Conservation (phyloP, 1,140 invertebrate genomes). For the Penaeus chinensis region DNA sequence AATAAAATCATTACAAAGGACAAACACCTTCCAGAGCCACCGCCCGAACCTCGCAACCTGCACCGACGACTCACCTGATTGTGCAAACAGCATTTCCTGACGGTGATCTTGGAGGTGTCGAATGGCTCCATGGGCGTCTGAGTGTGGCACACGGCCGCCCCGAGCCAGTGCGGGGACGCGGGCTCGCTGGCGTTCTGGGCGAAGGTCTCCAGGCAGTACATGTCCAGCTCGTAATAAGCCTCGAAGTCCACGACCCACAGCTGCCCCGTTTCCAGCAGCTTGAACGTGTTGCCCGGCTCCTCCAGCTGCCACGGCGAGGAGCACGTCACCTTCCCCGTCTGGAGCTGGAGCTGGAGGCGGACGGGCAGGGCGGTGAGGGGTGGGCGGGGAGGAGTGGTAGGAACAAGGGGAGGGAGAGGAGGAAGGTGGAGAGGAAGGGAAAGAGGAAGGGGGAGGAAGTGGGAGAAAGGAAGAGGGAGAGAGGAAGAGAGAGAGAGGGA, state of each 20-base stretch:
- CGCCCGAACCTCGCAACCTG: background rate
- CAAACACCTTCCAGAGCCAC: background rate
- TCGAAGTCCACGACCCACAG: constrained; percentile 61
- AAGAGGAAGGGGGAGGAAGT: background rate
- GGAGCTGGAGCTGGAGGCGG: constrained; percentile 29
- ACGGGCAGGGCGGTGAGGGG: background rate
- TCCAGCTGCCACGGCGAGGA: constrained; percentile 51
- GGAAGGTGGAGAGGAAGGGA: background rate
- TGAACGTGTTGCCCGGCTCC: constrained; percentile 57
- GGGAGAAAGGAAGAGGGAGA: background rate
- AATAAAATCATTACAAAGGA: no score
- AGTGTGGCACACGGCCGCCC: constrained; percentile 55
- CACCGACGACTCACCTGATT: constrained; percentile 39
- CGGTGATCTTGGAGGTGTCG: constrained; percentile 60
- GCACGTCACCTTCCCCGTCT: constrained; percentile 53
- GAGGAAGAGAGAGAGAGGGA: background rate
- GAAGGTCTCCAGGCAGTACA: constrained; percentile 63
- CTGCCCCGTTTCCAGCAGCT: constrained; percentile 56
- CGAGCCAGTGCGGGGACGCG: constrained; percentile 55
- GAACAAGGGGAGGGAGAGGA: background rate
- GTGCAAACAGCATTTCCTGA: constrained; percentile 62
- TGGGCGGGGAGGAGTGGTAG: no score
- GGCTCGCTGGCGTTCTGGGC: constrained; percentile 52
- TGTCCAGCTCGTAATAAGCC: constrained; percentile 46
- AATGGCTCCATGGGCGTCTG: constrained; percentile 57